Conservation (phyloP, 2,888 invertebrate species). For the Scaptomyza parva region DNA sequence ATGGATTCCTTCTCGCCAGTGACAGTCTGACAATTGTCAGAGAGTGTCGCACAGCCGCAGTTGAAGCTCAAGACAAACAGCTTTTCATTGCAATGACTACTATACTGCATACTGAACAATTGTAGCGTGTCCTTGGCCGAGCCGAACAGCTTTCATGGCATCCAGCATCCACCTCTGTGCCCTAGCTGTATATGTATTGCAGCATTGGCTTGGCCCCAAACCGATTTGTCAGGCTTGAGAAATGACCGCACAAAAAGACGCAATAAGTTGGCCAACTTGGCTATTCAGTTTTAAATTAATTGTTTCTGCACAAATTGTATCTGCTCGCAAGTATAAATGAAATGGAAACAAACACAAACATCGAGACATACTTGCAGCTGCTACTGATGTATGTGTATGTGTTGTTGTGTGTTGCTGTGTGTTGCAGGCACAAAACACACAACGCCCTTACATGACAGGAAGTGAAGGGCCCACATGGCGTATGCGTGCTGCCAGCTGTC, state of each 20-base stretch:
- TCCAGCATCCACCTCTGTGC: not conserved
- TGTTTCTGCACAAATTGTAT: slow-evolving; percentile 59
- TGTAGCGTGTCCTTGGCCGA: slow-evolving; percentile 29
- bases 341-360: slow-evolving; percentile 21
- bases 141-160: not conserved
- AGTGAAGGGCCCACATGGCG: slow-evolving; percentile 77
- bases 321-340: slow-evolving; percentile 31
- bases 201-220: slow-evolving; percentile 21
- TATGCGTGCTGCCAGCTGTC: slow-evolving; percentile 66
- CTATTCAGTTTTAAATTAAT: slow-evolving; percentile 62
- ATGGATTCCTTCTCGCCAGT: slow-evolving; percentile 34
- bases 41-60: slow-evolving; percentile 26
- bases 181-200: not conserved
- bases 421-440: slow-evolving; percentile 25
- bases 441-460: slow-evolving; percentile 74
- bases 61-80: slow-evolving; percentile 58
- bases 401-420: not conserved
- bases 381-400: slow-evolving; percentile 3
- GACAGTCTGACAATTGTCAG: slow-evolving; percentile 71
- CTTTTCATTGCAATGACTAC: slow-evolving; percentile 30
- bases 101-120: slow-evolving; percentile 22
- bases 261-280: slow-evolving; percentile 59
- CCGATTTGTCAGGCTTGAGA: slow-evolving; percentile 72
- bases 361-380: slow-evolving; percentile 21
- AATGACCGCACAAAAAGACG: slow-evolving; percentile 60